phyloP scores from a whole-genome alignment of 2,888 invertebrate genomes.

The Hoplodrina blanda region DNA sequence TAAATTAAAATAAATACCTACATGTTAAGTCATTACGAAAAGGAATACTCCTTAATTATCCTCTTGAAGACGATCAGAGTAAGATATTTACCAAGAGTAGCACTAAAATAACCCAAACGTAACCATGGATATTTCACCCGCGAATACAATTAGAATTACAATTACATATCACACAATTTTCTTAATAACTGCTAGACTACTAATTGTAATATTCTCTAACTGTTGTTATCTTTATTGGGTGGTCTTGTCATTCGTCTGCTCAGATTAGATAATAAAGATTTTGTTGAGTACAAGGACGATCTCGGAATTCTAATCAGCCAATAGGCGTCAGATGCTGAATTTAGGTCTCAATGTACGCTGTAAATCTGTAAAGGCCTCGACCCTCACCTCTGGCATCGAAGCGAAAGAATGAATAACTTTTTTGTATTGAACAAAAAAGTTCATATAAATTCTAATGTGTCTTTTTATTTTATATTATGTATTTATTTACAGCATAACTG shows the following conservation, averaged over 20 bases:
- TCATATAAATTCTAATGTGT: background rate
- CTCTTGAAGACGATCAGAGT: background rate
- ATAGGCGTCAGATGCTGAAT: background rate
- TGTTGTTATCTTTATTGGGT: conserved; percentile 35
- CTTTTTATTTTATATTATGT: no score
- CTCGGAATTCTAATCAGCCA: conserved; percentile 8
- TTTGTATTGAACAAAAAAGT: no score
- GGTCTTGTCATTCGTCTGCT: conserved; percentile 28
- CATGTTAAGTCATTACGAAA: background rate
- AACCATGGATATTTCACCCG: no score
- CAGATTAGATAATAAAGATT: conserved; percentile 41
- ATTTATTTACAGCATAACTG: no score
- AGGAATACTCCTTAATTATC: conserved; percentile 5
- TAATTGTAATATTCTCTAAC: conserved; percentile 16
- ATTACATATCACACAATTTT: conserved; percentile 4
- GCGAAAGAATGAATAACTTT: no score
- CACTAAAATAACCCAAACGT: background rate
- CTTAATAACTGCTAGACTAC: conserved; percentile 2
- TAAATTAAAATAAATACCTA: background rate
- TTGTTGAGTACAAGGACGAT: conserved; percentile 21
- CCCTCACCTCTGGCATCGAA: background rate
- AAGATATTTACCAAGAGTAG: background rate
- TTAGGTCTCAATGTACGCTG: background rate
- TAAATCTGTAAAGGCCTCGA: background rate
- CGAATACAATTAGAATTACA: no score